These are phyloP conservation scores for Drosophila seguyi DNA, from an alignment of 1,140 invertebrate genomes.

Conservation along the genomic window DNA sequence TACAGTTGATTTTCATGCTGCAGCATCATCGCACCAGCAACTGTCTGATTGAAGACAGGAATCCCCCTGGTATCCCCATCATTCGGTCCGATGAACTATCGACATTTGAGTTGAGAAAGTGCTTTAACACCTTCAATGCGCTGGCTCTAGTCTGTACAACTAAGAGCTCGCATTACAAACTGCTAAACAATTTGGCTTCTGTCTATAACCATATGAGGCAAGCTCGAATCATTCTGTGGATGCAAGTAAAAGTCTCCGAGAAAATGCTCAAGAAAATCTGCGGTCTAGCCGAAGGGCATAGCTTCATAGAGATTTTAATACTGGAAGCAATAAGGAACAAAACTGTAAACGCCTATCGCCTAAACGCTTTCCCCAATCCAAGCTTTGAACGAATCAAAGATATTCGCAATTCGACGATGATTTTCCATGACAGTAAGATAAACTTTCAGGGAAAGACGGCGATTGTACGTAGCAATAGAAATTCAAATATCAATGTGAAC, in stretches of 20 bases:
- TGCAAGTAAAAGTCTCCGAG: neutral
- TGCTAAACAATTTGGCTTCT: conserved; percentile 15
- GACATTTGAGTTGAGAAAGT: neutral
- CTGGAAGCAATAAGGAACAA: neutral
- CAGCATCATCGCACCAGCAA: neutral
- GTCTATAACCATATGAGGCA: conserved; percentile 18
- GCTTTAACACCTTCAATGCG: neutral
- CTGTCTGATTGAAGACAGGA: conserved; percentile 3
- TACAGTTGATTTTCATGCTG: conserved; percentile 10
- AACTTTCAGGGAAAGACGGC: neutral
- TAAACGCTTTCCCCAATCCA: conserved; percentile 12
- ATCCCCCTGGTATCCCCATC: neutral
- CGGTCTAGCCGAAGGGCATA: neutral
- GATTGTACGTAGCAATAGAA: neutral
- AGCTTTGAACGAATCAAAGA: neutral
- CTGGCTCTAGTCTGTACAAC: conserved; percentile 33
- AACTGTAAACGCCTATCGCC: neutral
- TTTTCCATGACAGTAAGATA: neutral
- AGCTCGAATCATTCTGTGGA: conserved; percentile 12
- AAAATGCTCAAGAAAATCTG: neutral
- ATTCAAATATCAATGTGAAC: neutral
- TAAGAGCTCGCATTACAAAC: neutral
- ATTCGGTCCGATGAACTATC: conserved; percentile 7
- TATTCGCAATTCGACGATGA: neutral
- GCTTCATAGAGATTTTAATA: conserved; percentile 18